Conservation (phyloP, 2,888 invertebrate species). For the Amphiduros pacificus region DNA sequence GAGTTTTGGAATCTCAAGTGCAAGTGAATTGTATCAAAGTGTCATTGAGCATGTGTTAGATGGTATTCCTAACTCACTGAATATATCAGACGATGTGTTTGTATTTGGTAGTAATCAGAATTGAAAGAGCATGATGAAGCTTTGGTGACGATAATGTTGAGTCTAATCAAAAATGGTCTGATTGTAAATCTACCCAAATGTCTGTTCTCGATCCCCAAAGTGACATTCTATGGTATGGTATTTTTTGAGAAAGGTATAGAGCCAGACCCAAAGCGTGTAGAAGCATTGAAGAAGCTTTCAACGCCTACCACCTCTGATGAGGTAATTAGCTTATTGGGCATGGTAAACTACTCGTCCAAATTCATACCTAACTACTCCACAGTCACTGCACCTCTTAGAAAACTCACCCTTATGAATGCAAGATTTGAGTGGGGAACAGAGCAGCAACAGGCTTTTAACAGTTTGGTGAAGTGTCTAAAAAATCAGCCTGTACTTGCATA, state of each 20-base stretch:
- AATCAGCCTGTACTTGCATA: not conserved
- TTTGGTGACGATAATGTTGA: not conserved
- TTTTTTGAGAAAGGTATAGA: not conserved
- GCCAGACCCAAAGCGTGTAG: not conserved
- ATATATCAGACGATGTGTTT: slow-evolving; percentile 57
- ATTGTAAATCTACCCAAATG: not conserved
- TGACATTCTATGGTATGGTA: not conserved
- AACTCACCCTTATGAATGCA: not conserved
- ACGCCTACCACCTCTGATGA: not conserved
- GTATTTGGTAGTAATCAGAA: slow-evolving; percentile 29
- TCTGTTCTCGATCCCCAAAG: not conserved
- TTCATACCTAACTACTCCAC: not conserved
- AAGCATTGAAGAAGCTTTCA: not conserved
- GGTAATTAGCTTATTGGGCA: not conserved
- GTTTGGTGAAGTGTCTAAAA: not conserved
- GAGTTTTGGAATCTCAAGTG: slow-evolving; percentile 45
- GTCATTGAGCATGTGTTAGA: slow-evolving; percentile 48
- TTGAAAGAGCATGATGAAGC: not conserved
- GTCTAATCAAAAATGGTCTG: not conserved
- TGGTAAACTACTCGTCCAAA: not conserved
- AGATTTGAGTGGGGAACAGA: not conserved
- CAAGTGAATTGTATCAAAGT: slow-evolving; percentile 60
- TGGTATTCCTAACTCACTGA: slow-evolving; percentile 47
- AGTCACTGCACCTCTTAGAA: not conserved
- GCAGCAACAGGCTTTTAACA: not conserved